Conservation (phyloP, 2,113 vertebrate genomes). For the Colossoma macropomum region DNA sequence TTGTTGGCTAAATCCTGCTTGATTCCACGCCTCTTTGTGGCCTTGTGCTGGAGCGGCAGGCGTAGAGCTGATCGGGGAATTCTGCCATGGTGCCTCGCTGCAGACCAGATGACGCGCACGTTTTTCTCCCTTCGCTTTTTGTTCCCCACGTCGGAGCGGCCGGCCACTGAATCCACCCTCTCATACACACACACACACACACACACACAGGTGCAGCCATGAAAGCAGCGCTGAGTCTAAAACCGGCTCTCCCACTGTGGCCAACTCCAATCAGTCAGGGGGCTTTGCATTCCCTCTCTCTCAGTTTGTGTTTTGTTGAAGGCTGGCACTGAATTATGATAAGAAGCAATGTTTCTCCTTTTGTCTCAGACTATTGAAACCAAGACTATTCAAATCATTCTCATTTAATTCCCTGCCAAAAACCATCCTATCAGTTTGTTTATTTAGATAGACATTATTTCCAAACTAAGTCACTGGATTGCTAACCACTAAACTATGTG, state of each 20-base stretch:
- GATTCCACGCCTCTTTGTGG: conserved; percentile 63
- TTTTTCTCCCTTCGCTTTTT: conserved; percentile 54
- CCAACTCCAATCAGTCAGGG: conserved; percentile 12
- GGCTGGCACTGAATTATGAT: conserved; percentile 5
- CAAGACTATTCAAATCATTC: no score
- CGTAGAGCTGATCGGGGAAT: conserved; percentile 66
- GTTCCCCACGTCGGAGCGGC: conserved; percentile 35
- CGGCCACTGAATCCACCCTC: conserved; percentile 35
- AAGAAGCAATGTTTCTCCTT: not conserved
- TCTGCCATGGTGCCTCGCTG: conserved; percentile 52
- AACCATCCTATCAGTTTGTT: no score
- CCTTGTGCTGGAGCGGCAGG: conserved; percentile 50
- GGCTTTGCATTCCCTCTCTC: conserved; percentile 12
- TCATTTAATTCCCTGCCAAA: no score
- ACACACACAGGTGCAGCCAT: conserved; percentile 38
- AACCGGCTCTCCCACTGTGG: conserved; percentile 8
- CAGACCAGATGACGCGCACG: conserved; percentile 63
- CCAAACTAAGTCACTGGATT: no score
- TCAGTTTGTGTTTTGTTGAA: not conserved
- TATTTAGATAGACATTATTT: no score
- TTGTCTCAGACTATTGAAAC: not conserved
- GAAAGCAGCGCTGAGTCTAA: conserved; percentile 22
- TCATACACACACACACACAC: conserved; percentile 13
- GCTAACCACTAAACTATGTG: no score
- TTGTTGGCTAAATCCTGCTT: conserved; percentile 67